A percentile compares a stretch with the other conserved stretches of the same genome.
Conservation (phyloP, 2,113 vertebrate genomes). For the Rattus norvegicus region DNA sequence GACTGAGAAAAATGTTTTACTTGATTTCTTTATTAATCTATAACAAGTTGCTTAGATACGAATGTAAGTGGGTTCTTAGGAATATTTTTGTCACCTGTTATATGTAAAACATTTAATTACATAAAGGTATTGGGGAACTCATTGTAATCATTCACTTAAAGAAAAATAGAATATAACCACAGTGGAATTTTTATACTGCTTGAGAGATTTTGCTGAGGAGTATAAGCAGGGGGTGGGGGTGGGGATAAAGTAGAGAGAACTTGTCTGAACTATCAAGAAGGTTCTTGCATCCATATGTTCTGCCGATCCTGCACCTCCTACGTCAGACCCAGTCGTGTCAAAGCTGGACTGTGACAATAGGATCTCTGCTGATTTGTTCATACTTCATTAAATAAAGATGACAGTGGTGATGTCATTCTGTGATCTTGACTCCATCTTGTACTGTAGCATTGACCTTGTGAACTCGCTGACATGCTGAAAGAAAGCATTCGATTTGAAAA, state of each 20-base stretch:
- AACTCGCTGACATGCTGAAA: background rate
- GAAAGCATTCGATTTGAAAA: background rate
- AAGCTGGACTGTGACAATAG: background rate
- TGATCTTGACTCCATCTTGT: background rate
- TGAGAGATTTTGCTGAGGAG: background rate
- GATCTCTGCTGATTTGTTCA: conserved; percentile 13
- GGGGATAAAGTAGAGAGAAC: background rate
- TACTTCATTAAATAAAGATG: conserved; percentile 31
- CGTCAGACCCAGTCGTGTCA: background rate
- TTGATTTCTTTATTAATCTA: background rate
- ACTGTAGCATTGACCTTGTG: background rate
- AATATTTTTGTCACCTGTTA: background rate
- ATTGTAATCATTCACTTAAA: background rate
- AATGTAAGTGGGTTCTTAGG: background rate
- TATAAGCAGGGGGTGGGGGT: background rate
- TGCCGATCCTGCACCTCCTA: background rate
- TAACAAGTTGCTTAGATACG: background rate
- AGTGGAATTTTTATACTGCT: background rate
- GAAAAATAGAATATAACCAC: background rate
- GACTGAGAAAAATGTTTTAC: background rate
- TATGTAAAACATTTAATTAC: background rate
- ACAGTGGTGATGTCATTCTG: background rate
- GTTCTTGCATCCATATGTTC: background rate
- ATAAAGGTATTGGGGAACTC: background rate
- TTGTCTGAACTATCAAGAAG: background rate